Evolutionary conservation across 2,888 invertebrate genomes (phyloP), one percentile per base, ranked within the genome.

Genomic region (Drosophila cognata): DNA sequence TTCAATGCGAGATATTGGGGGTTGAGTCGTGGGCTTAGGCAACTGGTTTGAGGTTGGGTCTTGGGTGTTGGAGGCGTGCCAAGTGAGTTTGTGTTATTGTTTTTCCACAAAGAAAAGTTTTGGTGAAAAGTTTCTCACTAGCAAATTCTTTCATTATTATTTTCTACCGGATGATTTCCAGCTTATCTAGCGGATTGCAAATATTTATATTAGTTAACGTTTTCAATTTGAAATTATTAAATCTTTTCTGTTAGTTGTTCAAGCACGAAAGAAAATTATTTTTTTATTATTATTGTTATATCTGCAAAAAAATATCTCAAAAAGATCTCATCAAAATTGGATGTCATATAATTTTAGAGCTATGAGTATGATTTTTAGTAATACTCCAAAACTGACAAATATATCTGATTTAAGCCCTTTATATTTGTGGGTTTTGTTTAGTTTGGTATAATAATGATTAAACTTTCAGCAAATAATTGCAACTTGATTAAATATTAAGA

Each of bases 91-190:
- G 46, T 38, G 46, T 25, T 62, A 62, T 56, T 68, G 59, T 62
- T 77, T 56, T 43, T 25, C 16, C 33, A 57, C 46, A 60, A 60
- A 41, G 43, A 29, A 74, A 74, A 70, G 16, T 64, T 59, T 58
- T 35, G 41, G 53, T 43, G 48, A 57, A 77, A 74, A 74, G 59
- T 74, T 77, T 51, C 48, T 55, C 38, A 57, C 58, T 55, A 48
- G 65, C 46, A 73, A 72, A 56, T 48, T 43, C 28, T 56, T 51
- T 71, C 21, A 56, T 65, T 38, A 57, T 57, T 31, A 5, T 31
- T 57, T 16, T 16, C 21, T 6, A 25, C 25, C 21, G 4, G 10
- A 21, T 38, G n/a, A 43, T 18, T 29, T 21, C 2, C 8, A 25
- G 43, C 21, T 57, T 57, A 43, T 57, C 31, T 16, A 31, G 21